Base-by-base conservation (phyloP, 1,140 invertebrate genomes). In the Nasonia giraulti region DNA sequence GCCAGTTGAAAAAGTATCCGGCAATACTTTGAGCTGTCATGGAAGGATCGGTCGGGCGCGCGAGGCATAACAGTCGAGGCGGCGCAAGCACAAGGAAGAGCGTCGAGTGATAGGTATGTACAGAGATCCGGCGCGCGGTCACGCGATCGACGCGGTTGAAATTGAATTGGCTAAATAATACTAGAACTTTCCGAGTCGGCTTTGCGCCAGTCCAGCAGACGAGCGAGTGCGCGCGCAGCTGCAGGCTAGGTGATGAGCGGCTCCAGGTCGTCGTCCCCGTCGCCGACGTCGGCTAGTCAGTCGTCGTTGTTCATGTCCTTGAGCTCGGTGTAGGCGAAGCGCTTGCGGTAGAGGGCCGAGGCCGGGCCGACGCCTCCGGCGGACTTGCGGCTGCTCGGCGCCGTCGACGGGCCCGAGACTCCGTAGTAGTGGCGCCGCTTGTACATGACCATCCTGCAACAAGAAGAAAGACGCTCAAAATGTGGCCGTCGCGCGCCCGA, bases 261-360 rank as follows among this genome's bases (percentile, higher is more conserved):
- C 55, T 62, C 55, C 55, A 62, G 55, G 17, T 62, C 55, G 20
- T 62, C 55, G 55, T 62, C 55, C 55, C 17, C 86, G 86, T 89
- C 85, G 23, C 80, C 69, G 40, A 85, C 14, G 31, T 87, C 74
- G 87, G 80, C 47, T 89, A 86, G 88, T 93, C 91, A 92, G 90
- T 93, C 92, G 90, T 93, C 92, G 87, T 92, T 92, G 89, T 89
- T 91, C 91, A 93, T 92, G 80, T 92, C 90, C 84, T 89, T 93
- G 7, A 93, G 87, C 80, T 93, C 92, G 69, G 92, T 93, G 85
- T 93, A 93, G 33, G 91, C 92, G 85, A 92, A 89, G 31, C 89
- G 89, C 79, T 93, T 92, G 14, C 90, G 90, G 44, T 91, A 91
- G 11, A 91, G 76, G 40, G 89, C 89, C 68, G 76, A 78, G 6